phyloP scores from a whole-genome alignment of 2,797 vertebrate species.

The Sebastes aleutianus region DNA sequence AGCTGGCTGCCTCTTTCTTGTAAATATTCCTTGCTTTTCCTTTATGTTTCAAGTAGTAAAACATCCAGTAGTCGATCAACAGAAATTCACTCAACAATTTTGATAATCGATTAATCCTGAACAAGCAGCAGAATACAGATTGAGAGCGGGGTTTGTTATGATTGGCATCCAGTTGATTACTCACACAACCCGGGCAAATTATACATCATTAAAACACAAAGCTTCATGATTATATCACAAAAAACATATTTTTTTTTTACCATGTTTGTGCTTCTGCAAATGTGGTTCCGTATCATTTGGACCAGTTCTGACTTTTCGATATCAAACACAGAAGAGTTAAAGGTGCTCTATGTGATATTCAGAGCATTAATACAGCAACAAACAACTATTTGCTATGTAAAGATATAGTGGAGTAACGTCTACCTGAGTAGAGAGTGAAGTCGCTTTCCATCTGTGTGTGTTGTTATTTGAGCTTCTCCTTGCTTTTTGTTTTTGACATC shows the following conservation, averaged over 20 bases:
- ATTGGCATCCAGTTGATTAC: not conserved
- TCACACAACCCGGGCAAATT: not conserved
- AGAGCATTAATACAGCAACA: no score
- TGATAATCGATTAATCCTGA: not conserved
- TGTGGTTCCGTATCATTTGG: not conserved
- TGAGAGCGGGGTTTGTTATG: not conserved
- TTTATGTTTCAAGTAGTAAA: not conserved
- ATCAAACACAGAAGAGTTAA: not conserved
- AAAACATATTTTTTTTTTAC: no score
- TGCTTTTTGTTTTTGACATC: no score
- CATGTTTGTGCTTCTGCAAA: not conserved
- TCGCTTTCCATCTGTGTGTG: rapidly evolving
- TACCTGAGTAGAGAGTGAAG: no score
- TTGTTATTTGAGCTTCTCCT: no score
- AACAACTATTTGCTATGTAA: no score
- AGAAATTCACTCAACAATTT: not conserved
- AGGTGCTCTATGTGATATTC: no score
- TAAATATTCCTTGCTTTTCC: not conserved
- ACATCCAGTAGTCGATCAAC: not conserved
- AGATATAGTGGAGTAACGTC: no score
- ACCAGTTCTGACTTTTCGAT: not conserved
- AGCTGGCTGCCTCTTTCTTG: not conserved
- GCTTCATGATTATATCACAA: no score
- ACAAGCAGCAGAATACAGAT: not conserved
- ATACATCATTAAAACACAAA: not conserved